Evolutionary conservation across 2,113 vertebrate genomes (phyloP).

Genomic region (Gymnobelideus leadbeateri): DNA sequence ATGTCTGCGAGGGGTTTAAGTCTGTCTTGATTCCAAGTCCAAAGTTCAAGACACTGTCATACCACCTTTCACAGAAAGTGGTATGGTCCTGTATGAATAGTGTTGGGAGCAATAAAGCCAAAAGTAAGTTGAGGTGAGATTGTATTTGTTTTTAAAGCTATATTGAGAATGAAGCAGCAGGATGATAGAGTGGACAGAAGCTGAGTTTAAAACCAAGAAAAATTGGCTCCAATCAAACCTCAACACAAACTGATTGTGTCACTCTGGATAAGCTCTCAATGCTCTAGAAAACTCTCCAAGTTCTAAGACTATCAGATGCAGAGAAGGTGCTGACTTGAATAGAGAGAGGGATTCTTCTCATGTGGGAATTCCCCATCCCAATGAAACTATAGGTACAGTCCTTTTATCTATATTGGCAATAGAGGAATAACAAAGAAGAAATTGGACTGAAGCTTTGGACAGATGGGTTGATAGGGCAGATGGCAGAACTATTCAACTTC

Average conservation of each 20-base stretch:
- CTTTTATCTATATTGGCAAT: not conserved
- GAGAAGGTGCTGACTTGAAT: not conserved
- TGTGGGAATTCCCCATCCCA: not conserved
- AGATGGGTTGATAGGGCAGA: not conserved
- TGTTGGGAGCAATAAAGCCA: not conserved
- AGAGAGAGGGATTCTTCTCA: not conserved
- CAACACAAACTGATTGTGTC: not conserved
- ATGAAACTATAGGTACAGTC: not conserved
- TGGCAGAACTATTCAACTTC: not conserved
- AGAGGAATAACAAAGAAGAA: not conserved
- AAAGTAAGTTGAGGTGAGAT: not conserved
- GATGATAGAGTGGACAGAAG: not conserved
- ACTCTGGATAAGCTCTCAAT: not conserved
- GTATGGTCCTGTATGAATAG: not conserved
- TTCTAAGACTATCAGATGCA: not conserved
- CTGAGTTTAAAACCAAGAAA: not conserved
- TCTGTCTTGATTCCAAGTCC: not conserved
- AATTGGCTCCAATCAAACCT: not conserved
- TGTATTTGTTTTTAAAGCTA: not conserved
- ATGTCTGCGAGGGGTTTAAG: not conserved
- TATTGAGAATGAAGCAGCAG: not conserved
- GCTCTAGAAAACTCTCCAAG: not conserved
- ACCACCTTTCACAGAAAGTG: not conserved
- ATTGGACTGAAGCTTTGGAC: not conserved
- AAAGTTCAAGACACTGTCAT: not conserved